Evolutionary conservation across 2,113 vertebrate species (phyloP).

Genomic region (Halcyon senegalensis): DNA sequence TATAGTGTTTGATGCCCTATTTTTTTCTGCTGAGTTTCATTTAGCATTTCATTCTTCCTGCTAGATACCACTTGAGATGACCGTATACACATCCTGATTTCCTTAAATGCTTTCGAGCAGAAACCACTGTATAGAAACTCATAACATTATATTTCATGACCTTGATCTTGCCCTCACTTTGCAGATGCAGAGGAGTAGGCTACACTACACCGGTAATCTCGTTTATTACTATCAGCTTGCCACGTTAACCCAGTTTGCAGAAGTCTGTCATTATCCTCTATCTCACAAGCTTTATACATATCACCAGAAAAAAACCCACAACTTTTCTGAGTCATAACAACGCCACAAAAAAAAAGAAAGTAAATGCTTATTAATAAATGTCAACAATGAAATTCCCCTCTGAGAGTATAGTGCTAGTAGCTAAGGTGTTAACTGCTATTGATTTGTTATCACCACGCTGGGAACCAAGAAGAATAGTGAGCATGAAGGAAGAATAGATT

Average conservation of each 20-base stretch:
- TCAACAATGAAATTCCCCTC: neutral
- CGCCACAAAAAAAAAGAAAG: neutral
- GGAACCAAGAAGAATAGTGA: neutral
- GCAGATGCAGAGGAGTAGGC: neutral
- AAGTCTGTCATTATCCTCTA: neutral
- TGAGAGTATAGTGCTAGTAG: neutral
- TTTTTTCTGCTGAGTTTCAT: constrained; percentile 23
- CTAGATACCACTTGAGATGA: neutral
- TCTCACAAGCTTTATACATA: neutral
- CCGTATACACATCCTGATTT: neutral
- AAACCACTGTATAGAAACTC: constrained; percentile 10
- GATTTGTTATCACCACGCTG: neutral
- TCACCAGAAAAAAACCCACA: neutral
- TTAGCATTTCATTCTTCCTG: neutral
- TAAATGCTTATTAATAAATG: constrained; percentile 12
- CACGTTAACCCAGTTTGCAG: constrained; percentile 20
- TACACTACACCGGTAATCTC: neutral
- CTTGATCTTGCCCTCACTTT: neutral
- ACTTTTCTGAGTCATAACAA: neutral
- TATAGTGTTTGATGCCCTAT: neutral
- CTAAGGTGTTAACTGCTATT: neutral
- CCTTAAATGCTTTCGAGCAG: neutral
- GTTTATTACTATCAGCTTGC: neutral
- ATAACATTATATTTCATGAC: neutral
- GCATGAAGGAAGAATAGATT: neutral